A percentile compares a stretch with the other conserved stretches of the same genome.
These are phyloP conservation scores for Chaetops frenatus DNA, from an alignment of 2,113 vertebrate genomes.

Conservation along the genomic window DNA sequence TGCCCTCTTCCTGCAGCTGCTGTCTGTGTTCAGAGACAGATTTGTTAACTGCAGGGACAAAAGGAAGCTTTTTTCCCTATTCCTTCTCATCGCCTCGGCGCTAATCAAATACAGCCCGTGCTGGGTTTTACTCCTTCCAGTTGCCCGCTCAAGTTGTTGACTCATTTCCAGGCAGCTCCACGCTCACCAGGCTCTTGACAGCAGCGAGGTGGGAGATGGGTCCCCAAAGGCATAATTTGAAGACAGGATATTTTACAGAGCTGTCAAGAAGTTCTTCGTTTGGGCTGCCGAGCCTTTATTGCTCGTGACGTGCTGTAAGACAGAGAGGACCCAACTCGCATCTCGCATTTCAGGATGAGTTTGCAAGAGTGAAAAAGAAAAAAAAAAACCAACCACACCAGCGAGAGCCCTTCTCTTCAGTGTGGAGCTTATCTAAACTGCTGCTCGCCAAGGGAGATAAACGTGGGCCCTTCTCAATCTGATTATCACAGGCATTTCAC, in stretches of 20 bases:
- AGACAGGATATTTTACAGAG: slow-evolving; percentile 50
- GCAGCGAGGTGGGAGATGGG: slow-evolving; percentile 33
- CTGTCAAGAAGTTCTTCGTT: slow-evolving; percentile 61
- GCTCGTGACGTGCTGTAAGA: neutral
- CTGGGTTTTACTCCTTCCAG: slow-evolving; percentile 24
- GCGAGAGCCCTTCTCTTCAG: neutral
- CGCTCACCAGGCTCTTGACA: slow-evolving; percentile 31
- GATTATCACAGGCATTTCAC: slow-evolving; percentile 30
- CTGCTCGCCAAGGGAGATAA: slow-evolving; percentile 18
- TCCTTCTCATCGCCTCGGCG: neutral
- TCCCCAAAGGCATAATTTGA: slow-evolving; percentile 51
- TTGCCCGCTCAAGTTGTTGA: slow-evolving; percentile 35
- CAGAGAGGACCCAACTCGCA: neutral
- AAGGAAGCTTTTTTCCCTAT: neutral
- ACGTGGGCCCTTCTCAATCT: neutral
- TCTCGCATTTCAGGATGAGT: slow-evolving; percentile 37
- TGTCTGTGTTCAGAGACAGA: slow-evolving; percentile 9
- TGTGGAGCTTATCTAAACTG: neutral
- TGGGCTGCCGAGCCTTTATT: slow-evolving; percentile 48
- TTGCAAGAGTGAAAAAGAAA: neutral
- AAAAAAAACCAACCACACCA: neutral
- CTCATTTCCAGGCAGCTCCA: slow-evolving; percentile 48
- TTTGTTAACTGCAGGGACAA: slow-evolving; percentile 28
- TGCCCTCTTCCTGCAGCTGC: slow-evolving; percentile 55
- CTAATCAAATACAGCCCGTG: neutral